Evolutionary conservation across 2,113 vertebrate genomes (phyloP), one percentile per base, ranked within the genome.

Genomic region (Corydoras sp.): DNA sequence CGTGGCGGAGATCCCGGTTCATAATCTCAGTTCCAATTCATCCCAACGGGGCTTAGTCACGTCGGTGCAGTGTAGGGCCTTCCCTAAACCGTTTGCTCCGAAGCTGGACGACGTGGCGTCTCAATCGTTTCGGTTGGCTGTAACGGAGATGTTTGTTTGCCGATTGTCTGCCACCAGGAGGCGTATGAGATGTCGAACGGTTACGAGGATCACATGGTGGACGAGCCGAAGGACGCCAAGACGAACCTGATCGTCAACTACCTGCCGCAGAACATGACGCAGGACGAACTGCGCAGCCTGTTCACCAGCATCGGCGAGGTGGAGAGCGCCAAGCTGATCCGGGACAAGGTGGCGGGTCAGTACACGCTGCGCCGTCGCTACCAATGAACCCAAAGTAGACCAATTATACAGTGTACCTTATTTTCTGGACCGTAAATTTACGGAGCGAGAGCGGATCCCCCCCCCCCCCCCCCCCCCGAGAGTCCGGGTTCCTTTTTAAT

Each of bases 191-290:
- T 99, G 96, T 98, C 97, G 80, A 99, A 99, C 88, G 97, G 97
- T 94, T 99, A 97, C 88, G 95, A 98, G 90, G 96, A 99, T 84
- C 96, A 97, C 92, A 98, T 98, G 96, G 94, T 92, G 72, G 96
- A 98, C 76, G 96, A 96, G 80, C 91, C 87, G 80, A 94, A 94
- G 81, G 96, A 98, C 14, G 88, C 91, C 78, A 94, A 95, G 88
- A 98, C 97, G 67, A 99, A 99, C 85, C 84, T 99, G 76, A 99
- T 99, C 53, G 94, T 99, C 74, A 99, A 99, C 90, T 99, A 98
- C 90, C 90, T 99, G 85, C 97, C 96, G 70, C 96, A 99, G 88
- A 98, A 93, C 84, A 99, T 99, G 96, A 93, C 93, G 0, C 96
- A 99, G 82, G 97, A 99, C 73, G 97, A 99, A 77, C 77, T 99